phyloP scores from a whole-genome alignment of 2,113 vertebrate genomes.

The Archilochus colubris region DNA sequence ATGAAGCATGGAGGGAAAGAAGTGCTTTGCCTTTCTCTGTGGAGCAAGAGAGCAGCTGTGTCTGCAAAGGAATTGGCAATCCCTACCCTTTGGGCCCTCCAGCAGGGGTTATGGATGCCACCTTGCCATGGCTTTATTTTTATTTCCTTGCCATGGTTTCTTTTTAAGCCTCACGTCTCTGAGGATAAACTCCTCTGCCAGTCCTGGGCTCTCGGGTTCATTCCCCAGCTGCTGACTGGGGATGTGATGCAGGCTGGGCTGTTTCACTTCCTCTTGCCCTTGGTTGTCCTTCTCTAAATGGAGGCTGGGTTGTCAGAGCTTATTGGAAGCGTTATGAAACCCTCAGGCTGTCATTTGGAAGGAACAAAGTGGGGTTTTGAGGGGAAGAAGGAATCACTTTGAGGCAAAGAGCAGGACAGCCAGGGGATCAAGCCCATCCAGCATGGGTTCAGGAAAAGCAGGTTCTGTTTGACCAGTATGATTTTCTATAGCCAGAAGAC shows the following conservation, averaged over 20 bases:
- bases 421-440: too few relatives aligned
- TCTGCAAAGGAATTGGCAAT: background rate
- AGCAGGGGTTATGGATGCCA: background rate
- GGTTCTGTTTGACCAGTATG: too few relatives aligned
- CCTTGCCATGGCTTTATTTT: background rate
- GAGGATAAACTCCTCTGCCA: background rate
- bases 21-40: background rate
- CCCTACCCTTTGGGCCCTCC: background rate
- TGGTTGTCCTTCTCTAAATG: background rate
- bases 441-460: too few relatives aligned
- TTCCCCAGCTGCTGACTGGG: background rate
- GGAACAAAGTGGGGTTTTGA: background rate
- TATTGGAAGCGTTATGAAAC: background rate
- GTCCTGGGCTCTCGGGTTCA: background rate
- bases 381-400: background rate
- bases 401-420: rapidly evolving
- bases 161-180: background rate
- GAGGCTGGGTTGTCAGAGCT: background rate
- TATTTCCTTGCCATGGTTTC: background rate
- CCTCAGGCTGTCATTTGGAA: background rate
- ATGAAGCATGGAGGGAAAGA: rapidly evolving
- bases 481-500: too few relatives aligned
- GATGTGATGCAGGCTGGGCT: background rate
- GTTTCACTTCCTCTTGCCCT: background rate
- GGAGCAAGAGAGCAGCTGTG: background rate